A percentile compares a stretch with the other conserved stretches of the same genome.
Evolutionary conservation across 2,888 invertebrate genomes (phyloP).

Genomic region (Drosophila demipolita): DNA sequence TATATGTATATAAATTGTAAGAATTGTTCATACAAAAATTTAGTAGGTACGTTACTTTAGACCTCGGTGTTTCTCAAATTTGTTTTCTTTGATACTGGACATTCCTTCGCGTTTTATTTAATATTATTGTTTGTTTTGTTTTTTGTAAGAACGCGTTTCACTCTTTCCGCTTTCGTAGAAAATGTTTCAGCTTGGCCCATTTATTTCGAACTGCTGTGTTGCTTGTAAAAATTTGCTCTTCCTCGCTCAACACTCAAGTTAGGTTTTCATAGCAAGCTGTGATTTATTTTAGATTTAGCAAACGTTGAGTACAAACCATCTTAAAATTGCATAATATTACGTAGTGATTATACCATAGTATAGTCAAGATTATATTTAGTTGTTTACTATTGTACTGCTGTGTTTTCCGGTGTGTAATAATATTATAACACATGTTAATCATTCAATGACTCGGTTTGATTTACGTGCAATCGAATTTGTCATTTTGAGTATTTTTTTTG

Average conservation of each 20-base stretch:
- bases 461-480: constrained; percentile 38
- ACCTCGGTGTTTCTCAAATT: constrained; percentile 79
- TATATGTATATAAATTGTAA: constrained; percentile 78
- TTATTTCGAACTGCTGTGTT: constrained; percentile 13
- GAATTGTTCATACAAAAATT: constrained; percentile 81
- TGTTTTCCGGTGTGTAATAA: neutral
- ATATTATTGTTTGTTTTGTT: neutral
- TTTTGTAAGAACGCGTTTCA: constrained; percentile 49
- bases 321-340: constrained; percentile 74
- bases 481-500: constrained; percentile 35
- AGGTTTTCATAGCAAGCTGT: neutral
- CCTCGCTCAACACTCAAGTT: constrained; percentile 37
- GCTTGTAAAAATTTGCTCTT: constrained; percentile 51
- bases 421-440: constrained; percentile 78
- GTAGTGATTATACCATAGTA: constrained; percentile 32
- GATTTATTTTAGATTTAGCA: constrained; percentile 37
- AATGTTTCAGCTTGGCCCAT: constrained; percentile 59
- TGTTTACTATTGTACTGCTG: constrained; percentile 12
- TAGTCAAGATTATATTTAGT: constrained; percentile 32
- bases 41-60: constrained; percentile 83
- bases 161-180: constrained; percentile 66
- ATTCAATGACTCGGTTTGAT: constrained; percentile 52
- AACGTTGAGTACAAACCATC: constrained; percentile 75
- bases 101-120: constrained; percentile 30
- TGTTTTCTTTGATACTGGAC: constrained; percentile 73